phyloP scores from a whole-genome alignment of 1,140 invertebrate species.

The Nephotettix cincticeps region DNA sequence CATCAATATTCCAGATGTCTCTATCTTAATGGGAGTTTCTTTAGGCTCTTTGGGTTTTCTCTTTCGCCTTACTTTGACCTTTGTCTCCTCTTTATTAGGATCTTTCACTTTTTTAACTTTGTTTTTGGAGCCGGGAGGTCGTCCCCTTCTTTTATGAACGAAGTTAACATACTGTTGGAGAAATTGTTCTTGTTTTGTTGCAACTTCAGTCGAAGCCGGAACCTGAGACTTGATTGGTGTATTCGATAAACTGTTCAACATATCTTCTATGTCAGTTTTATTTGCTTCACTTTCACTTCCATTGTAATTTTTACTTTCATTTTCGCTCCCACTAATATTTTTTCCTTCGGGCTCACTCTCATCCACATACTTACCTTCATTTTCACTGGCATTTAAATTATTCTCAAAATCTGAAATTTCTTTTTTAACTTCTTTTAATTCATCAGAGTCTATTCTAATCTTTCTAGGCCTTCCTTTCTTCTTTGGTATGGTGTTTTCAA shows the following conservation, averaged over 20 bases:
- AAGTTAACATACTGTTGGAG: conserved; percentile 1
- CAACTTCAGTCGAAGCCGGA: neutral
- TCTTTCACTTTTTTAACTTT: conserved; percentile 15
- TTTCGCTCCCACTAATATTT: neutral
- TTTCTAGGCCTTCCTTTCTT: conserved; percentile 7
- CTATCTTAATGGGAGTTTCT: neutral
- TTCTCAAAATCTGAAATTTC: neutral
- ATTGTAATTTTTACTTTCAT: neutral
- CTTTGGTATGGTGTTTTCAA: neutral
- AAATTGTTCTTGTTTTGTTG: neutral
- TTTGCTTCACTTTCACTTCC: neutral
- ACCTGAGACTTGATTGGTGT: too few species aligned
- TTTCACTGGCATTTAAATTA: neutral
- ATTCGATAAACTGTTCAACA: neutral
- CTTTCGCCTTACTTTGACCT: conserved; percentile 1
- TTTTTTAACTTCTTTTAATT: neutral
- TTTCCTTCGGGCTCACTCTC: neutral
- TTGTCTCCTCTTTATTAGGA: neutral
- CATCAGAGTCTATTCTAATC: neutral
- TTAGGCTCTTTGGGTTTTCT: conserved; percentile 8
- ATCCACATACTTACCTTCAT: neutral
- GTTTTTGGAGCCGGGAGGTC: conserved; percentile 7
- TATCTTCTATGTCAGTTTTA: neutral
- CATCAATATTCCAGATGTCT: too few species aligned
- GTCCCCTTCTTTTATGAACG: neutral